Percentiles rank a stretch among this genome's conserved stretches.
Conservation (phyloP, 2,888 invertebrate species). For the Archips xylosteana region DNA sequence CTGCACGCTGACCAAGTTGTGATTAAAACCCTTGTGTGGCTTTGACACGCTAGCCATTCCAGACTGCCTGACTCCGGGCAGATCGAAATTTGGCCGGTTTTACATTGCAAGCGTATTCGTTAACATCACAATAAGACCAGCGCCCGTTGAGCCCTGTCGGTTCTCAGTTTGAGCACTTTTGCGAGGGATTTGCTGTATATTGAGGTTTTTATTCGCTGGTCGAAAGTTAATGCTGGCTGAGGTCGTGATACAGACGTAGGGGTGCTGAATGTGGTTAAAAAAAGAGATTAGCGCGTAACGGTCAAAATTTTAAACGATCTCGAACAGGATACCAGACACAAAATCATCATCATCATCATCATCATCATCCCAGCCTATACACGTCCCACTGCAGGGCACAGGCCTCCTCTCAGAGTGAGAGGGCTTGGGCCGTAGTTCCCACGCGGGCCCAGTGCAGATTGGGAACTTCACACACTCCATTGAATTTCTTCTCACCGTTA, state of each 20-base stretch:
- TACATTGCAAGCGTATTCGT: conserved; percentile 61
- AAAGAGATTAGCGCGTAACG: background rate
- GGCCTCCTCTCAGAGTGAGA: too few relatives aligned
- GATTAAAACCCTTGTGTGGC: conserved; percentile 1
- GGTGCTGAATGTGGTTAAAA: conserved; percentile 46
- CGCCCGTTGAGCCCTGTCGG: conserved; percentile 46
- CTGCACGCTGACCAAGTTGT: background rate
- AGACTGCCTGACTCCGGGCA: conserved; percentile 26
- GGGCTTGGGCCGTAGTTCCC: too few relatives aligned
- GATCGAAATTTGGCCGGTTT: conserved; percentile 65
- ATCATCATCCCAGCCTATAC: too few relatives aligned
- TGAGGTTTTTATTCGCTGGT: conserved; percentile 55
- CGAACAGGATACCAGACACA: too few relatives aligned
- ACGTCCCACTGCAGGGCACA: too few relatives aligned
- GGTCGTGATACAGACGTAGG: conserved; percentile 39
- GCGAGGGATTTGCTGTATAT: conserved; percentile 21
- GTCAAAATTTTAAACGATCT: too few relatives aligned
- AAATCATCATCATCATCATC: too few relatives aligned
- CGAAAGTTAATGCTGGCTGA: conserved; percentile 56
- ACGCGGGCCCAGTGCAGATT: too few relatives aligned
- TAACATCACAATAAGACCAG: conserved; percentile 66
- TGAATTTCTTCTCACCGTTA: too few relatives aligned
- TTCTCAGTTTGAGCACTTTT: conserved; percentile 34
- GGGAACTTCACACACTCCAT: too few relatives aligned
- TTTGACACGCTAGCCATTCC: background rate